Conservation (phyloP, 2,113 vertebrate species). For the Coracopsis vasa region DNA sequence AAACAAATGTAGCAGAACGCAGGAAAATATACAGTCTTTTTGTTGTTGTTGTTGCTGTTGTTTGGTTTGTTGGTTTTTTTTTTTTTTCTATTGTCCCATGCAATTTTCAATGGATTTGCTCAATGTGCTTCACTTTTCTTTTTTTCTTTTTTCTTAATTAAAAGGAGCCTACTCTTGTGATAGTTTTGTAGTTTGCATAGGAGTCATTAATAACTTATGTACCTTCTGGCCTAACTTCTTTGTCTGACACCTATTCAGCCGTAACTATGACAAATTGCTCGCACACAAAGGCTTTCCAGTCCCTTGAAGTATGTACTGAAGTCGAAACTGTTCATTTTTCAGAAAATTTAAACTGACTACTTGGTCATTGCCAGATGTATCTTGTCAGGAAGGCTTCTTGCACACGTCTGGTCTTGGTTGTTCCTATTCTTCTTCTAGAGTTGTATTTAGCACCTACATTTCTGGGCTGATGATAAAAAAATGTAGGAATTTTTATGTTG, state of each 20-base stretch:
- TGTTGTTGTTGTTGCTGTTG: too few relatives aligned
- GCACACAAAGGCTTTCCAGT: neutral
- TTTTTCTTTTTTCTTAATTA: neutral
- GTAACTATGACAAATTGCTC: slow-evolving; percentile 9
- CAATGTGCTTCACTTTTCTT: neutral
- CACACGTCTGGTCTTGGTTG: neutral
- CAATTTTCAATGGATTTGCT: neutral
- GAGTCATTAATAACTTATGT: slow-evolving; percentile 19
- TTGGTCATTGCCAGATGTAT: neutral
- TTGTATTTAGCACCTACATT: neutral
- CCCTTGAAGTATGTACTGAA: neutral
- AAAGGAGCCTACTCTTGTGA: neutral
- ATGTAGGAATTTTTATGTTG: neutral
- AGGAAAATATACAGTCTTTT: neutral
- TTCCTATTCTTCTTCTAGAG: neutral
- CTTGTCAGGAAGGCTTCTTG: slow-evolving; percentile 4
- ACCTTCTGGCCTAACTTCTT: neutral
- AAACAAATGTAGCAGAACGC: neutral
- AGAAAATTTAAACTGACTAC: neutral
- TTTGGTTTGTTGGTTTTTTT: neutral
- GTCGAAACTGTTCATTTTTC: neutral
- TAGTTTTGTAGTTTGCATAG: slow-evolving; percentile 2
- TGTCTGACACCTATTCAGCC: neutral
- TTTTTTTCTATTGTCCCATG: accelerated
- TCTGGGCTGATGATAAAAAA: neutral